Percentiles rank a stretch among this genome's conserved stretches.
These are phyloP conservation scores for Thalassoma bifasciatum DNA, from an alignment of 2,113 vertebrate species.

Conservation along the genomic window DNA sequence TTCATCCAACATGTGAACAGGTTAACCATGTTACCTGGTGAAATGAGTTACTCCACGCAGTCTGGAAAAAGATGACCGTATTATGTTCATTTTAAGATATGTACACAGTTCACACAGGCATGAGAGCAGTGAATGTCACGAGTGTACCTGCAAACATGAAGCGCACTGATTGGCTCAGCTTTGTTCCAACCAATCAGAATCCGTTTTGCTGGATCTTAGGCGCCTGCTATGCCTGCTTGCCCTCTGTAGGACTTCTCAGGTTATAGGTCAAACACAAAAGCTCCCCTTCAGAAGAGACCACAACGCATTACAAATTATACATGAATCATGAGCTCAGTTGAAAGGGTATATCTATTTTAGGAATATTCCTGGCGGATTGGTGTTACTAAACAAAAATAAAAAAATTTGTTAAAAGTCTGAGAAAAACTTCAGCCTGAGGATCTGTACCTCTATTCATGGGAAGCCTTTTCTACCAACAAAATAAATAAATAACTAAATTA, in stretches of 20 bases:
- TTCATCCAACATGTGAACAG: neutral
- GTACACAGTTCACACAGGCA: constrained; percentile 5
- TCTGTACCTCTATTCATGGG: no score
- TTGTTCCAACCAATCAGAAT: constrained; percentile 44
- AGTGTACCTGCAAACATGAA: neutral
- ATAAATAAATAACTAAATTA: no score
- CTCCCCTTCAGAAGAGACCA: no score
- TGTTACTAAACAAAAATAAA: neutral
- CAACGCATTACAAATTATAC: no score
- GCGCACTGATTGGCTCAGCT: constrained; percentile 54
- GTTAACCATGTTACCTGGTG: constrained; percentile 56
- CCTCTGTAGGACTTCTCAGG: neutral
- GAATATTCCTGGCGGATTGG: neutral
- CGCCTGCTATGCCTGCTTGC: no score
- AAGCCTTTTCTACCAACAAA: no score
- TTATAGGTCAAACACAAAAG: no score
- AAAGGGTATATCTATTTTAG: no score
- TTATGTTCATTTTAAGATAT: constrained; percentile 60
- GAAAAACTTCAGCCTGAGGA: neutral
- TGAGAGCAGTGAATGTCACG: constrained; percentile 67
- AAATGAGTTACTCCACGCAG: constrained; percentile 33
- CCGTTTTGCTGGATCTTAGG: constrained; percentile 26
- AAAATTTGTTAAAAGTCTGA: neutral
- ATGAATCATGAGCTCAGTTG: no score
- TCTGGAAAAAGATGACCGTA: constrained; percentile 51